phyloP scores from a whole-genome alignment of 2,113 vertebrate species.

The Gopherus evgoodei region DNA sequence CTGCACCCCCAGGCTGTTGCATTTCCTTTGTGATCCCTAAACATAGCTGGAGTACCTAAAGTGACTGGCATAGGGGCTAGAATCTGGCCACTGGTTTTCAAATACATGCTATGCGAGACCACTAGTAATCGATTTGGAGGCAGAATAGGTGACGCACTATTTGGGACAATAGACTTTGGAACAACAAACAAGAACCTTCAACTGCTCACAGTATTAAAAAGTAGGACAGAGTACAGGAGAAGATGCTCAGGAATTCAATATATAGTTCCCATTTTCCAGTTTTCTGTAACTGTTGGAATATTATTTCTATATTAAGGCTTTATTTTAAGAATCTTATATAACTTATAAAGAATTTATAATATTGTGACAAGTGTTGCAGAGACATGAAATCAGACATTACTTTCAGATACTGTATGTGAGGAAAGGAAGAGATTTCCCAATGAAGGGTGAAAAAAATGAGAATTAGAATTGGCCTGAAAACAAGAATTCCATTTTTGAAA shows the following conservation, averaged over 20 bases:
- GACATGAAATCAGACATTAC: background rate
- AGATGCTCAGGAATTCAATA: background rate
- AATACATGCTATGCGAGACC: background rate
- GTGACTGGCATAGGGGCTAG: background rate
- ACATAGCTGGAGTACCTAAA: background rate
- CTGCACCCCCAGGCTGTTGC: background rate
- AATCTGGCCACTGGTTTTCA: background rate
- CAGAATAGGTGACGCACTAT: background rate
- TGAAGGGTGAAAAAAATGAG: background rate
- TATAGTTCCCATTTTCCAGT: background rate
- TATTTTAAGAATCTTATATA: background rate
- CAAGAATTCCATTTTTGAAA: fast-evolving
- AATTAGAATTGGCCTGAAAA: fast-evolving
- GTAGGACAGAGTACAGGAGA: background rate
- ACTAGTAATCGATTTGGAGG: background rate
- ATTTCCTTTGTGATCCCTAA: background rate
- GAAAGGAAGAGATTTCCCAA: background rate
- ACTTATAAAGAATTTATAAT: background rate
- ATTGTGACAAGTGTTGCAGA: background rate
- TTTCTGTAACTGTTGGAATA: background rate
- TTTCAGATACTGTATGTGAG: background rate
- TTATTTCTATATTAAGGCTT: background rate
- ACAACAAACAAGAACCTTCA: background rate
- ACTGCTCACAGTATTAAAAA: background rate
- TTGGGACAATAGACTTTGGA: background rate